A percentile compares a stretch with the other conserved stretches of the same genome.
phyloP scores from a whole-genome alignment of 2,888 invertebrate genomes.

The Biston stratarius region DNA sequence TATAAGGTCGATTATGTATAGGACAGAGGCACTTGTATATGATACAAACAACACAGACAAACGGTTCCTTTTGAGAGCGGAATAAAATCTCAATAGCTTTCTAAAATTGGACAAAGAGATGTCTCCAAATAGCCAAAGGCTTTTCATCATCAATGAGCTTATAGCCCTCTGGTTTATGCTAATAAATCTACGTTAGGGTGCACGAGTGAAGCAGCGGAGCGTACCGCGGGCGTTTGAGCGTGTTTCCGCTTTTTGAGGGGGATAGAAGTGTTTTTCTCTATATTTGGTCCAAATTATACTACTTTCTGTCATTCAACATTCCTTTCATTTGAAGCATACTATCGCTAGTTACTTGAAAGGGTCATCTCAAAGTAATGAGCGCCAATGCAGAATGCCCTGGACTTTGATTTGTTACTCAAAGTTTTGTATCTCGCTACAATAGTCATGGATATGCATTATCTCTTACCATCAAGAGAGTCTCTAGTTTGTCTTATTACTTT shows the following conservation, averaged over 20 bases:
- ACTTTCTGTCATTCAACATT: background rate
- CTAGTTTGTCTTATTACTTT: background rate
- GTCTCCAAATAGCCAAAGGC: background rate
- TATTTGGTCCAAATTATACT: background rate
- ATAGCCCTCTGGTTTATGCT: slow-evolving; percentile 11
- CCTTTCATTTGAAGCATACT: too few species aligned
- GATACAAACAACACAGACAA: too few species aligned
- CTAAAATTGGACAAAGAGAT: background rate
- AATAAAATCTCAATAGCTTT: background rate
- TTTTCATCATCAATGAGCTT: slow-evolving; percentile 5
- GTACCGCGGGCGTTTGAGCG: slow-evolving; percentile 4
- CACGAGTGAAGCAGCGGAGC: slow-evolving; percentile 1
- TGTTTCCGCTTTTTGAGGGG: slow-evolving; percentile 1
- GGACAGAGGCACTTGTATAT: too few species aligned
- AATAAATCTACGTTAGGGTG: background rate
- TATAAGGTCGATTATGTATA: too few species aligned
- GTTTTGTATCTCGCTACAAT: background rate
- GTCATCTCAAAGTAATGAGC: too few species aligned
- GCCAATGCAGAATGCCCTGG: too few species aligned
- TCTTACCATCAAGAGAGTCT: background rate
- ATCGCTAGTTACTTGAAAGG: too few species aligned
- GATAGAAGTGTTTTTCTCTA: background rate
- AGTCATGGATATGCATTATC: background rate
- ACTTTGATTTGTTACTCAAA: too few species aligned
- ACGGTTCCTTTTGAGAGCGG: background rate